These are phyloP conservation scores for Tyrannus savana DNA, from an alignment of 2,113 vertebrate genomes.

Conservation along the genomic window DNA sequence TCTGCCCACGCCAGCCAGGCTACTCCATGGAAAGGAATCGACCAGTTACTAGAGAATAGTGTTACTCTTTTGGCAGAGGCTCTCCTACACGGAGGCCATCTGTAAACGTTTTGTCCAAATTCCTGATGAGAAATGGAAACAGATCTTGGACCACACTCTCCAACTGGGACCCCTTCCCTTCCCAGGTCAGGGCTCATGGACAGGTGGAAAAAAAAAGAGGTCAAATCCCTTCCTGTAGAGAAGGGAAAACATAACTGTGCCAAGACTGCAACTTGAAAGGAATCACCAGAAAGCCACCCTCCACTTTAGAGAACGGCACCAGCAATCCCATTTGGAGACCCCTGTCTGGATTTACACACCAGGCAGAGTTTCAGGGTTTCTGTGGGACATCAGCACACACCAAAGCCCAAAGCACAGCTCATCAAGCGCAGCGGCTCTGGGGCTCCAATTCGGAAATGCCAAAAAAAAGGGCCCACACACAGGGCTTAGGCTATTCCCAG, in stretches of 20 bases:
- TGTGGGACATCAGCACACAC: rapidly evolving
- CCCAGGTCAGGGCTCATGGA: not conserved
- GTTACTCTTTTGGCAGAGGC: not conserved
- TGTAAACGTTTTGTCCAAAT: not conserved
- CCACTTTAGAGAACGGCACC: not conserved
- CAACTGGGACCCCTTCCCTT: not conserved
- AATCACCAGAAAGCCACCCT: rapidly evolving
- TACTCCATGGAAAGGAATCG: rapidly evolving
- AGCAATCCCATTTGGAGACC: not conserved
- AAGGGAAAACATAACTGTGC: not conserved
- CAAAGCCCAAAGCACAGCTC: not conserved
- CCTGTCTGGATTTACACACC: not conserved
- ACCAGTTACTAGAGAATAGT: not conserved
- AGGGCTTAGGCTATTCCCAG: not conserved
- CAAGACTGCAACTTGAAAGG: not conserved
- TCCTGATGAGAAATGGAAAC: not conserved
- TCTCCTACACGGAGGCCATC: not conserved
- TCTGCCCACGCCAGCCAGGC: not conserved
- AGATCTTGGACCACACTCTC: not conserved
- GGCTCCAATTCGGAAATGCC: not conserved
- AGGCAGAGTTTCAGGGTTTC: not conserved
- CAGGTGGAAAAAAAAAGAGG: not conserved
- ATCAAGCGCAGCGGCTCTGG: not conserved
- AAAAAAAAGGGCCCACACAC: not conserved
- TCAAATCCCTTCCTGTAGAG: not conserved